phyloP scores from a whole-genome alignment of 1,140 invertebrate genomes.

The Drosophila kikkawai region DNA sequence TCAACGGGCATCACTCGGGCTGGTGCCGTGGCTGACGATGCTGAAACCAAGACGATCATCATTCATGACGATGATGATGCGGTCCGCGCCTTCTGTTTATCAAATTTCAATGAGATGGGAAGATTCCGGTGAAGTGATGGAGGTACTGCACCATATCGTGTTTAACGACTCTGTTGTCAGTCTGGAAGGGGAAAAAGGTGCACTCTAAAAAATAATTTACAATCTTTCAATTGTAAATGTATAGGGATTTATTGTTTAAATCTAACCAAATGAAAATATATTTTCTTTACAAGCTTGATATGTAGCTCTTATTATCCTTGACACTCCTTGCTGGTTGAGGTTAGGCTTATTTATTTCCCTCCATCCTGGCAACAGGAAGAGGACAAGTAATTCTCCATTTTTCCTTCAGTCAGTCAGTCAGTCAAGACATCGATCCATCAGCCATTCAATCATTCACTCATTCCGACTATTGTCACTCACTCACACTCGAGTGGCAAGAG shows the following conservation, averaged over 20 bases:
- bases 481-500: slow-evolving; percentile 42
- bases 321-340: neutral
- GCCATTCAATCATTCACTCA: slow-evolving; percentile 72
- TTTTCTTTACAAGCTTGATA: neutral
- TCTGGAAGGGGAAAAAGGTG: neutral
- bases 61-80: slow-evolving; percentile 56
- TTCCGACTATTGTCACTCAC: slow-evolving; percentile 74
- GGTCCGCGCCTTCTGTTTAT: slow-evolving; percentile 58
- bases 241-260: neutral
- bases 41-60: slow-evolving; percentile 28
- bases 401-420: slow-evolving; percentile 35
- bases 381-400: slow-evolving; percentile 7
- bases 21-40: slow-evolving; percentile 18
- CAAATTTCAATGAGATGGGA: slow-evolving; percentile 42
- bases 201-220: neutral
- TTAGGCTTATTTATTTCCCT: neutral
- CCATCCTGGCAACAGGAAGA: slow-evolving; percentile 11
- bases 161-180: slow-evolving; percentile 16
- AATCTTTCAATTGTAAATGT: neutral
- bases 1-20: slow-evolving; percentile 67
- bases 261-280: neutral
- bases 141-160: slow-evolving; percentile 30
- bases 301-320: neutral
- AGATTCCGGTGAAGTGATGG: slow-evolving; percentile 29
- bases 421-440: slow-evolving; percentile 40